Evolutionary conservation across 1,140 invertebrate species (phyloP).

Genomic region (Papilio polytes): DNA sequence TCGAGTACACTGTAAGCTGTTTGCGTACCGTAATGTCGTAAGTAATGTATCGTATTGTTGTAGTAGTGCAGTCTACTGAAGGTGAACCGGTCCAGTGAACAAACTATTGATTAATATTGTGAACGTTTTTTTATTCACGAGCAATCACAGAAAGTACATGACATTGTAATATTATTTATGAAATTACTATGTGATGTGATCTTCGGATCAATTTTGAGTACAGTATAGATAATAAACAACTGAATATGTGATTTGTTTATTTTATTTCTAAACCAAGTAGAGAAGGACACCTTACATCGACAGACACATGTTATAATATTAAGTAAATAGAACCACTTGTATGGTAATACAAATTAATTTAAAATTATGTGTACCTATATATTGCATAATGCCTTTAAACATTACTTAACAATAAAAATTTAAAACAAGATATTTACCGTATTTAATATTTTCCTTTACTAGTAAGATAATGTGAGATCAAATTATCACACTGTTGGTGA

Average conservation of each 20-base stretch:
- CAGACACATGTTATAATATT: constrained; percentile 40
- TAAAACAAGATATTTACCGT: constrained; percentile 38
- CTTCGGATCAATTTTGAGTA: constrained; percentile 84
- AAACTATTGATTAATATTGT: constrained; percentile 83
- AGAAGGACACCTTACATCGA: constrained; percentile 27
- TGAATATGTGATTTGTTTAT: constrained; percentile 82
- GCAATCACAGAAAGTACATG: constrained; percentile 83
- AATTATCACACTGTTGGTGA: neutral
- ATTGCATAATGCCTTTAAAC: constrained; percentile 37
- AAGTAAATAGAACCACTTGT: constrained; percentile 40
- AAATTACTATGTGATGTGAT: constrained; percentile 85
- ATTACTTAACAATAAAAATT: constrained; percentile 40
- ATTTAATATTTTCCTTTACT: constrained; percentile 40
- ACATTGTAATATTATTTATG: constrained; percentile 85
- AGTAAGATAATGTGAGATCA: constrained; percentile 6
- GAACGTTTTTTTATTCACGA: constrained; percentile 83
- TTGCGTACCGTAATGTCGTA: constrained; percentile 55
- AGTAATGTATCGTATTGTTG: constrained; percentile 75
- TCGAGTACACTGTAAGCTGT: constrained; percentile 81
- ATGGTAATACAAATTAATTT: constrained; percentile 38
- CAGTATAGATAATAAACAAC: constrained; percentile 85
- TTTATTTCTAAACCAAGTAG: constrained; percentile 60
- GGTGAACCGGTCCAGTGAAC: constrained; percentile 82
- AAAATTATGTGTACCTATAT: constrained; percentile 40
- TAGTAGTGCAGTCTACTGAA: constrained; percentile 80